Percentiles rank a stretch among this genome's conserved stretches.
Evolutionary conservation across 2,888 invertebrate species (phyloP).

Genomic region (Drosophila suboccidentalis): DNA sequence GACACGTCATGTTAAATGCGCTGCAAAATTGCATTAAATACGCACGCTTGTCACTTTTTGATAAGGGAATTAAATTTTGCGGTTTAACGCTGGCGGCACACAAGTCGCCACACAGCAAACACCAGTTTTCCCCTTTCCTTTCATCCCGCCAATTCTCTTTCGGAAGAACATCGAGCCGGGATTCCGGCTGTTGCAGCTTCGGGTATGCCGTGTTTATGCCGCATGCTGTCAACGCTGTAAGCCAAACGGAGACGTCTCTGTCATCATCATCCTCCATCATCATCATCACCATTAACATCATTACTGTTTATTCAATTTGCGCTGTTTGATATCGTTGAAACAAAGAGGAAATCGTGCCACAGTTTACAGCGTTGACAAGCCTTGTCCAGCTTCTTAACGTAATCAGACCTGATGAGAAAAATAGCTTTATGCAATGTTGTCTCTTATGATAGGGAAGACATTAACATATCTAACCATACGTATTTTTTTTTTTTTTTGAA

Average conservation of each 20-base stretch:
- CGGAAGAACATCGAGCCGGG: neutral
- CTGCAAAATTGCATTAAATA: conserved; percentile 85
- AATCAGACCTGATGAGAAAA: conserved; percentile 3
- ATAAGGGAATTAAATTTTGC: conserved; percentile 86
- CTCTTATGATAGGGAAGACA: too few relatives aligned
- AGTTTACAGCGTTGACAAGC: conserved; percentile 9
- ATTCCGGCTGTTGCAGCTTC: conserved; percentile 15
- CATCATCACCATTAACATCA: conserved; percentile 29
- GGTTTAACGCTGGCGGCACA: conserved; percentile 80
- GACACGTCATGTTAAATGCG: conserved; percentile 83
- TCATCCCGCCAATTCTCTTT: neutral
- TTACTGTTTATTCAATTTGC: conserved; percentile 65
- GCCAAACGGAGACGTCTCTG: conserved; percentile 66
- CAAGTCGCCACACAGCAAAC: conserved; percentile 24
- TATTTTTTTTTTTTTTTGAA: neutral
- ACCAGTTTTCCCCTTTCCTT: neutral
- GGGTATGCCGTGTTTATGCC: conserved; percentile 70
- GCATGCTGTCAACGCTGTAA: conserved; percentile 73
- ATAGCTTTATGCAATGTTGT: neutral
- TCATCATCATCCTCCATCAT: conserved; percentile 44
- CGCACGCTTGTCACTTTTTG: conserved; percentile 85
- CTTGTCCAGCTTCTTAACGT: conserved; percentile 15
- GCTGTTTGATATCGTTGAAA: conserved; percentile 38
- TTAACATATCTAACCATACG: neutral
- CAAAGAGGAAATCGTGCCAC: conserved; percentile 21